Evolutionary conservation across 2,888 invertebrate genomes (phyloP).

Genomic region (Unio delphinus): DNA sequence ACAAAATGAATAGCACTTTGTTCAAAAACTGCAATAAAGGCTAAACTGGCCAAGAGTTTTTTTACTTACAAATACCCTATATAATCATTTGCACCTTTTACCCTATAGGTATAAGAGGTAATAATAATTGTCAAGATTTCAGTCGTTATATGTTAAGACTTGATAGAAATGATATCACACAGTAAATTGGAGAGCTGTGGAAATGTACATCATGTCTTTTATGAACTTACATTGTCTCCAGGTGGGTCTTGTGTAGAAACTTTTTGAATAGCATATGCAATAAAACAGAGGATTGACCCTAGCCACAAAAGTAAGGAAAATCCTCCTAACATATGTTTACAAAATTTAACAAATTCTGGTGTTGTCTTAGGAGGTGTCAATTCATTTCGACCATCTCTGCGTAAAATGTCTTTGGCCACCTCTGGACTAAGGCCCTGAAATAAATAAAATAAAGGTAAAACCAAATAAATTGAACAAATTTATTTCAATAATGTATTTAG

Average conservation of each 20-base stretch:
- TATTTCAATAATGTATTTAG: no score
- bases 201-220: constrained; percentile 44
- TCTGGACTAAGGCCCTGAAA: constrained; percentile 49
- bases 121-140: no score
- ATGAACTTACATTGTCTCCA: constrained; percentile 54
- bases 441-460: neutral
- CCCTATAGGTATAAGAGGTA: no score
- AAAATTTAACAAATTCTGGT: constrained; percentile 99
- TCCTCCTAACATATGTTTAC: constrained; percentile 98
- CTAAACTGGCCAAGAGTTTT: no score
- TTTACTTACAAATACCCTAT: no score
- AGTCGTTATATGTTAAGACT: no score
- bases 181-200: no score
- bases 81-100: no score
- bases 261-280: constrained; percentile 54
- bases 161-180: no score
- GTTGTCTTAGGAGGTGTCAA: constrained; percentile 78
- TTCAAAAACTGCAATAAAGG: no score
- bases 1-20: no score
- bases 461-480: no score
- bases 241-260: constrained; percentile 47
- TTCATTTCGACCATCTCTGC: constrained; percentile 57
- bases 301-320: constrained; percentile 95
- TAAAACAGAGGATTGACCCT: constrained; percentile 81
- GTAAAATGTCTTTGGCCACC: constrained; percentile 37